Evolutionary conservation across 1,140 invertebrate genomes (phyloP).

Genomic region (Magallana ariakensis): DNA sequence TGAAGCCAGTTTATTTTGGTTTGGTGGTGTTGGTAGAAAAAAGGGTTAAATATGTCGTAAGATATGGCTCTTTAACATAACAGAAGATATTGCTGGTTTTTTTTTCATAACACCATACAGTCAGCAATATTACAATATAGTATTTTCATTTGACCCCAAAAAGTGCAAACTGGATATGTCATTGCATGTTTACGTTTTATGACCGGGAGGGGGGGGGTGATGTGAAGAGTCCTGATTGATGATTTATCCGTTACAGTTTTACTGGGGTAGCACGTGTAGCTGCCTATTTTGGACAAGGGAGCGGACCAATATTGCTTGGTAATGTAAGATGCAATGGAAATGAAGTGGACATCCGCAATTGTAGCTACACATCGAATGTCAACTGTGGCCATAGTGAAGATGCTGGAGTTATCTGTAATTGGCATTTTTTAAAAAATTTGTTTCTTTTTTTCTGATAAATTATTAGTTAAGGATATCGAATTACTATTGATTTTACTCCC

Average conservation of each 20-base stretch:
- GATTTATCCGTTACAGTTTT: neutral
- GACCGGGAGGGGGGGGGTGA: too few species aligned
- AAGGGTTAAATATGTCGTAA: too few species aligned
- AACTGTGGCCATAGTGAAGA: constrained; percentile 52
- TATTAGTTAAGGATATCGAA: neutral
- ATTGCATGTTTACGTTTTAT: too few species aligned
- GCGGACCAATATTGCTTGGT: constrained; percentile 42
- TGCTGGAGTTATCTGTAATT: constrained; percentile 42
- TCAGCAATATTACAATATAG: too few species aligned
- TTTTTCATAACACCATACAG: too few species aligned
- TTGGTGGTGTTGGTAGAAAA: too few species aligned
- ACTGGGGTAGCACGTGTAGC: neutral
- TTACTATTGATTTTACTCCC: neutral
- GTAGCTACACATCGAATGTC: constrained; percentile 12
- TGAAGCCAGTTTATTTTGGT: too few species aligned
- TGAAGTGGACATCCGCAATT: constrained; percentile 36
- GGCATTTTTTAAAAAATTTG: neutral
- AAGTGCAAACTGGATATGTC: too few species aligned
- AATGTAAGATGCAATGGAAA: constrained; percentile 39
- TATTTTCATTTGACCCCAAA: too few species aligned
- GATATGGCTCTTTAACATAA: too few species aligned
- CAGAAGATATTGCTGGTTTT: too few species aligned
- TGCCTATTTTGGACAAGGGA: constrained; percentile 1
- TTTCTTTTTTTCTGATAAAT: neutral
- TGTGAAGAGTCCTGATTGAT: too few species aligned